Evolutionary conservation across 1,140 invertebrate genomes (phyloP), one percentile per base, ranked within the genome.

Genomic region (Hyles euphorbiae): DNA sequence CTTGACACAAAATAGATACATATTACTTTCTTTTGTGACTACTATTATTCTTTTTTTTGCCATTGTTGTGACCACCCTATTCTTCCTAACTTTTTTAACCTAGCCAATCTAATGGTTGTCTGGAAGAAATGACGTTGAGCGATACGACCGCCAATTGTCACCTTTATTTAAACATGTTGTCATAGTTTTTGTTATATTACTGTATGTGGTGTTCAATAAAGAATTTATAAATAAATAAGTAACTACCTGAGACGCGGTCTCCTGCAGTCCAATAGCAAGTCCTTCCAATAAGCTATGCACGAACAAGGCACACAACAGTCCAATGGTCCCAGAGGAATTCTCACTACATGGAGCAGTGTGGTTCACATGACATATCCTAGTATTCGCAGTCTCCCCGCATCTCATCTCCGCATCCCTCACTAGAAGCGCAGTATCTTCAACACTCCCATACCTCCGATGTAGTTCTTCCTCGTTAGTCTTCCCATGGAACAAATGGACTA

Each of bases 221-320:
- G 36, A 3, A 5, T n/a, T n/a, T n/a, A n/a, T n/a, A n/a, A n/a
- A n/a, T n/a, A n/a, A n/a, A n/a, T 56, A 51, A 54, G 40, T 53
- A 34, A 53, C 57, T 81, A 95, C 94, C 88, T 94, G 90, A 2
- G 90, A 70, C 43, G 90, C 65, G 5, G 83, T 87, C 60, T 92
- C 91, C 71, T 94, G 93, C 36, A 97, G 83, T 1, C 96, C 96
- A 70, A 97, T 94, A 2, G 95, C 95, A 36, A 97, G 78, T 45
- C 96, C 96, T 87, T 97, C 96, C 33, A 97, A 90, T 3, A 95
- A 77, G 10, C 95, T 93, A 72, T 96, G 96, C 45, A 96, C 84
- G 3, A 94, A 94, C 5, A 97, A 82, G 0, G 95, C 95, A 5
- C 93, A 75, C 40, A 96, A 74, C 12, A 94, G 79, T 2, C 93